Base-by-base conservation (phyloP, 2,888 invertebrate genomes). In the Parascotia fuliginaria region DNA sequence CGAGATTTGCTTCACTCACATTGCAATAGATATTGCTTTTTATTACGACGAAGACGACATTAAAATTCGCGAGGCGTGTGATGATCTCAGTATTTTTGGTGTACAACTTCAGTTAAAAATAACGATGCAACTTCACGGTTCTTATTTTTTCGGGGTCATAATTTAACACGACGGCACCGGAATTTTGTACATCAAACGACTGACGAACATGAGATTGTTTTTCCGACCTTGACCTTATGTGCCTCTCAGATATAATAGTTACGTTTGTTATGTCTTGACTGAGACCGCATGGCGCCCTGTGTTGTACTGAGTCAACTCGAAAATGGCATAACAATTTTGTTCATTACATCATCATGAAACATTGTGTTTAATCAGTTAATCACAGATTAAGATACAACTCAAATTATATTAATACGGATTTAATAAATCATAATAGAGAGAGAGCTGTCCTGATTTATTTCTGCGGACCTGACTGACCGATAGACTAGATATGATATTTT, bases 11-110 rank as follows among this genome's bases (percentile, higher is more conserved):
- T 61, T 66, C 64, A 70, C 50, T 65, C 57, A 61, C 53, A 51
- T 62, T 65, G 62, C 63, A 65, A 52, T 60, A n/a, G n/a, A n/a
- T n/a, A 42, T 39, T 63, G 59, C 53, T 67, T 65, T 67, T 68
- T 70, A 57, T 70, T 69, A 60, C 54, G 48, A 47, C 48, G 57
- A 59, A 63, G 52, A 55, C 45, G 4, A 27, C 54, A 70, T 75
- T 71, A 70, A 54, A 57, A 74, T 75, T 73, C 76, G 51, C 54
- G 49, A 46, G 42, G 58, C 64, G 62, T 56, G 39, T 59, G 67
- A 69, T 75, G 75, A 71, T 66, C 68, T 73, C 73, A 72, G 55
- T 65, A 58, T 45, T 60, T 73, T 67, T 60, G 65, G 48, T 56
- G 59, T 57, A 57, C 22, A 53, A 36, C 36, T 64, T 42, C 40